Evolutionary conservation across 1,140 invertebrate genomes (phyloP), one percentile per base, ranked within the genome.

Genomic region (Hyles vespertilio): DNA sequence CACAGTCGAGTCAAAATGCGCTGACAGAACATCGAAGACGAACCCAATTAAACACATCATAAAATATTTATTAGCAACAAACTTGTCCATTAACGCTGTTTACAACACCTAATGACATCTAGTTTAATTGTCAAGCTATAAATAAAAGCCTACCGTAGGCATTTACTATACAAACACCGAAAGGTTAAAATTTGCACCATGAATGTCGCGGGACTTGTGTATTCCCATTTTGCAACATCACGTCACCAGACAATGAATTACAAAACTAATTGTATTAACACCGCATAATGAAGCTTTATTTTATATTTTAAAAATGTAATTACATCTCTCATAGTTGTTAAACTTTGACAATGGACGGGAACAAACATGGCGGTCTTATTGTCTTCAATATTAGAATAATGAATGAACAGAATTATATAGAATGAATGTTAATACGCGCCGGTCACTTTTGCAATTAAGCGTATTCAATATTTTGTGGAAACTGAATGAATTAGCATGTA

Each of bases 261-360:
- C 81, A 73, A 79, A 83, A 87, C 65, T 81, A 77, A 87, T 80
- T 84, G 81, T 84, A 80, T 82, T 80, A 87, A 69, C 67, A 78
- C 69, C 70, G 63, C 61, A 67, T 71, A 74, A 71, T 72, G 65
- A 65, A 61, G 69, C 66, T 79, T 80, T 81, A 79, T 79, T 77
- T 84, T 79, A 82, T 75, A 74, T 75, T 66, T 52, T 77, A 78
- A 82, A 83, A 81, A 76, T 75, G 70, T 74, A 83, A 83, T 83
- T 79, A 80, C 72, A 67, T 70, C 32, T 48, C 74, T 77, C 73
- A 74, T 77, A 77, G 60, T 68, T 63, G 72, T 79, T 80, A 79
- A 80, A 69, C 73, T 78, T 75, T 77, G 74, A 81, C 81, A 82
- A 82, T 84, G 70, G 73, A 68, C 71, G 79, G 72, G 74, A 86